Base-by-base conservation (phyloP, 2,113 vertebrate species). In the Pardalotus punctatus region DNA sequence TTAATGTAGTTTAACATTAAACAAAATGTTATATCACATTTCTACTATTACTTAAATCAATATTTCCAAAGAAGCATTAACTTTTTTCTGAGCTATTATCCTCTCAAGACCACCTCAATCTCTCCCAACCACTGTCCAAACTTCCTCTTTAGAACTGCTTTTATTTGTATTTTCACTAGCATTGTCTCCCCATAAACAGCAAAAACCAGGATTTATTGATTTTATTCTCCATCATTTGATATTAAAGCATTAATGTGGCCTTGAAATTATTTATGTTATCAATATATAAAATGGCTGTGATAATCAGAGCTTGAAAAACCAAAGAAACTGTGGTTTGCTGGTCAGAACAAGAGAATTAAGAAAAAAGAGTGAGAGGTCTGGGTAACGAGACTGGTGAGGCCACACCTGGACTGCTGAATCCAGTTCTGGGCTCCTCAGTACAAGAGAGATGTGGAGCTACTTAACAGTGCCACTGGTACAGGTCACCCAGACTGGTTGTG, bases 161-260 rank as follows among this genome's bases (percentile, higher is more conserved):
- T 88, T 8, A 83, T 76, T 81, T 66, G 8, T 65, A 81, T 53
- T 81, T 93, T 84, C 69, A 65, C 36, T 23, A 77, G 12, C 28
- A 53, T 65, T 72, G 3, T 69, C 31, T 86, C 36, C 40, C 28
- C 15, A 56, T 35, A 86, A 76, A 67, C 9, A 56, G 9, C 15
- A 77, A 27, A 29, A 77, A 82, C 57, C 0, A 1, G 14, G 27
- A 76, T 12, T 40, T 56, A 31, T 0, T 4, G 6, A 53, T 8
- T 80, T 60, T n/a, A 71, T 60, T 88, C 33, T 90, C 35, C 50
- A 76, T 20, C 20, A 81, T 77, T 54, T 86, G 20, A 23, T 80
- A 54, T n/a, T 83, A 78, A 69, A 72, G 33, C 5, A 53, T 61
- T 73, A 61, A 40, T 69, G 45, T 18, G 7, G 17, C 21, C 38